Conservation (phyloP, 1,140 invertebrate species). For the Chlorops oryzae region DNA sequence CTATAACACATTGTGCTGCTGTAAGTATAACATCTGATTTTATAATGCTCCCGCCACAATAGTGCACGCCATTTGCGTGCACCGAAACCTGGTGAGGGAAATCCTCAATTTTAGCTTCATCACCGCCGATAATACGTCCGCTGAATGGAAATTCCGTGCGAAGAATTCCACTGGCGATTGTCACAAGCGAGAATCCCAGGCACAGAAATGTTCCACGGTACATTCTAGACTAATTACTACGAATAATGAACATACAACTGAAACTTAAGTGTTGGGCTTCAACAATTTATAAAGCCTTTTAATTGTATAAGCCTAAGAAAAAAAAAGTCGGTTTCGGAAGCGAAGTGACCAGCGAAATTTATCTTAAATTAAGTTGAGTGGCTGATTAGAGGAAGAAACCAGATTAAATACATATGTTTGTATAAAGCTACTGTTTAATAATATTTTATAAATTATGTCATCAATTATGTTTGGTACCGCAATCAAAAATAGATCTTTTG, state of each 20-base stretch:
- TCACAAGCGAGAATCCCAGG: neutral
- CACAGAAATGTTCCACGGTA: neutral
- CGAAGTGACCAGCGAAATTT: no score
- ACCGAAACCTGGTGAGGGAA: constrained; percentile 20
- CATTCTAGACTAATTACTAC: neutral
- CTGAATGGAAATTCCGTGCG: neutral
- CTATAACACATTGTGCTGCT: constrained; percentile 51
- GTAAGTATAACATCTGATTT: constrained; percentile 50
- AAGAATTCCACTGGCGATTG: neutral
- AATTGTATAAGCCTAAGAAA: no score
- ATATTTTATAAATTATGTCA: no score
- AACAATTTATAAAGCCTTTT: no score
- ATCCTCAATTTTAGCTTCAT: constrained; percentile 11
- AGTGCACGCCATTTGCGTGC: constrained; percentile 1
- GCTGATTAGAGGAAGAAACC: no score
- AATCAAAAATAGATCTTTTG: no score
- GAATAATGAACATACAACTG: neutral
- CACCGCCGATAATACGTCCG: constrained; percentile 22
- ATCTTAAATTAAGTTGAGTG: no score
- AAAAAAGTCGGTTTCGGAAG: no score
- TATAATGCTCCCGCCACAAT: constrained; percentile 51
- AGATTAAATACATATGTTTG: no score
- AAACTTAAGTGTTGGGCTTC: no score
- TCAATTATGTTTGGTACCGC: no score
- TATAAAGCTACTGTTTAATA: no score